Base-by-base conservation (phyloP, 2,888 invertebrate genomes). In the Barypeithes pellucidus region DNA sequence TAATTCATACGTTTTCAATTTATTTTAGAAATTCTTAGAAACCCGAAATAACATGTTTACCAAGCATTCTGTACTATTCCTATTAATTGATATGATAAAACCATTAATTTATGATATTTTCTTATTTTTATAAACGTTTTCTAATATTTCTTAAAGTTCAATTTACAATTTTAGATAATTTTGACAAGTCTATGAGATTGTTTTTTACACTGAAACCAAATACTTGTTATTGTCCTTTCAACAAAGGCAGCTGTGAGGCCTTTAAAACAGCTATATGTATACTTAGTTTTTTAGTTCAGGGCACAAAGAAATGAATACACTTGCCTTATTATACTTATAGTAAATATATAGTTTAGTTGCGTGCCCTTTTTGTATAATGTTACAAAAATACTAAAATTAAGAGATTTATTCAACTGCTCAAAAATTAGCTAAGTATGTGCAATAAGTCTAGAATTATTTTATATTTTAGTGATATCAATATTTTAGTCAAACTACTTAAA, bases 171-270 rank as follows among this genome's bases (percentile, higher is more conserved):
- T 78, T 78, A 75, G 75, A 60, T 67, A 72, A 33, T 57, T 57
- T 68, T 73, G 72, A 67, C 72, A 67, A 71, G 71, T 76, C 72
- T 76, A 73, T 76, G 76, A 79, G 78, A 80, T 76, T 77, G 68
- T 77, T 73, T 78, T 75, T 75, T 75, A 29, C 7, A 29, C 29
- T 70, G 67, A 75, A 77, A 76, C 76, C 73, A 76, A 77, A 72
- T 77, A 72, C 77, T 76, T 77, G 74, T 76, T 5, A 29, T 72
- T 67, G 29, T 52, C 24, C 73, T 75, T 74, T 75, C 9, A 11
- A 20, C 50, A 8, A 63, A 63, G 50, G 33, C 33, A 36, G 63
- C 63, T n/a, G n/a, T n/a, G n/a, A n/a, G n/a, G n/a, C 36, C n/a
- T 33, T 39, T 63, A 50, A 12, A 36, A 47, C 36, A 45, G 33